Percentiles rank a stretch among this genome's conserved stretches.
Evolutionary conservation across 2,113 vertebrate genomes (phyloP).

Genomic region (Hemichromis elongatus): DNA sequence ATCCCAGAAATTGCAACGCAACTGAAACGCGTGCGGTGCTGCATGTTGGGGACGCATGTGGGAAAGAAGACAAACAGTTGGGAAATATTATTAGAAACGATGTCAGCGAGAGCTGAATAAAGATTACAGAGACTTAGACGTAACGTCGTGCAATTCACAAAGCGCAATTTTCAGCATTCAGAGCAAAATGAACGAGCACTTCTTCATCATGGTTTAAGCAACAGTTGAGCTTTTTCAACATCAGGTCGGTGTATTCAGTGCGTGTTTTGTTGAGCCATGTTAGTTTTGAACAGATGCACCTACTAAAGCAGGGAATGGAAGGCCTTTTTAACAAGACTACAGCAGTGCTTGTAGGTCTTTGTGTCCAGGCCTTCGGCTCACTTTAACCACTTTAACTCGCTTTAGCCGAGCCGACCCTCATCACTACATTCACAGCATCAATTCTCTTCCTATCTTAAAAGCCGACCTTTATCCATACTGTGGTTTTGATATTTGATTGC

Average conservation of each 20-base stretch:
- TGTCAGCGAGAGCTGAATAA: neutral
- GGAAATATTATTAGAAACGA: neutral
- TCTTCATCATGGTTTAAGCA: neutral
- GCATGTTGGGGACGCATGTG: neutral
- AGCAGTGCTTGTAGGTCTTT: neutral
- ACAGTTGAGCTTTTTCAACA: neutral
- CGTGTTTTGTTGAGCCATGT: neutral
- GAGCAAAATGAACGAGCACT: neutral
- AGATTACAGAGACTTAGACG: neutral
- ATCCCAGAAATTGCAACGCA: neutral
- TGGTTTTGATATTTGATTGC: neutral
- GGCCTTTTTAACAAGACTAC: rapidly evolving
- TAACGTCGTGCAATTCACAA: neutral
- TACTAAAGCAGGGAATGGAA: neutral
- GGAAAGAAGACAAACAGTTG: neutral
- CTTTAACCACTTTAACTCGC: neutral
- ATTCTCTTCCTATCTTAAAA: neutral
- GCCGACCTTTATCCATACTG: neutral
- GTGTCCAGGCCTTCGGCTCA: neutral
- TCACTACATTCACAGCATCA: neutral
- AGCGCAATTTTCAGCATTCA: neutral
- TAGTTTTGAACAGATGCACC: neutral
- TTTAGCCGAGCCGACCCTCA: too few species aligned
- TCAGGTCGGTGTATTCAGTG: neutral
- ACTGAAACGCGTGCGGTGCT: neutral